Evolutionary conservation across 2,888 invertebrate genomes (phyloP), one percentile per base, ranked within the genome.

Genomic region (Halocaridina rubra): DNA sequence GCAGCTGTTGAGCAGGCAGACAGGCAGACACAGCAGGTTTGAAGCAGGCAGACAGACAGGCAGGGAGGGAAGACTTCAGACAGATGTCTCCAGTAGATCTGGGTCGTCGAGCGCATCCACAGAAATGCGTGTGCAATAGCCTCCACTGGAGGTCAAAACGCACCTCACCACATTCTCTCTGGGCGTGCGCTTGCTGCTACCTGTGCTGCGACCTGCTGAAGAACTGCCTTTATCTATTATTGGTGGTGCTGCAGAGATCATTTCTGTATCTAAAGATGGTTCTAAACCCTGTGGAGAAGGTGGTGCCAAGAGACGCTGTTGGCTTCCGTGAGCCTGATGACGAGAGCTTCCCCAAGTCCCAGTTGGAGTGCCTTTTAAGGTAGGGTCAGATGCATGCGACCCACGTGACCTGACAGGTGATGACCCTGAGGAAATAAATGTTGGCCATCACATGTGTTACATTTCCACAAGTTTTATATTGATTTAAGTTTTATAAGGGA

Each of bases 161-260:
- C 80, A 80, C 80, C 80, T 80, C 80, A 80, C 80, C 64, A 80
- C 80, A 46, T 80, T 80, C 72, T 80, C 80, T 74, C 80, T 59
- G 32, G 30, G 59, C 27, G 33, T 59, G 27, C 80, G 72, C 80
- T 74, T 72, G 27, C 74, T 74, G 61, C 80, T 32, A 24, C 80
- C 59, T 10, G 29, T 19, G 24, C 27, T 29, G 32, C 30, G 27
- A 13, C 32, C 16, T 27, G 27, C 78, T 46, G 67, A 19, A 13
- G 10, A 7, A 22, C 30, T 30, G 59, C 19, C 67, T 64, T 39
- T n/a, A 22, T 29, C 30, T 76, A 24, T 7, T 32, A 24, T 3
- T 33, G 71, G 7, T 32, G 71, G 7, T n/a, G 59, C 29, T 59
- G 30, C 8, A 61, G 77, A 32, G 7, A 29, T 61, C 32, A 13